A percentile compares a stretch with the other conserved stretches of the same genome.
phyloP scores from a whole-genome alignment of 2,113 vertebrate species.

The Athene cunicularia region DNA sequence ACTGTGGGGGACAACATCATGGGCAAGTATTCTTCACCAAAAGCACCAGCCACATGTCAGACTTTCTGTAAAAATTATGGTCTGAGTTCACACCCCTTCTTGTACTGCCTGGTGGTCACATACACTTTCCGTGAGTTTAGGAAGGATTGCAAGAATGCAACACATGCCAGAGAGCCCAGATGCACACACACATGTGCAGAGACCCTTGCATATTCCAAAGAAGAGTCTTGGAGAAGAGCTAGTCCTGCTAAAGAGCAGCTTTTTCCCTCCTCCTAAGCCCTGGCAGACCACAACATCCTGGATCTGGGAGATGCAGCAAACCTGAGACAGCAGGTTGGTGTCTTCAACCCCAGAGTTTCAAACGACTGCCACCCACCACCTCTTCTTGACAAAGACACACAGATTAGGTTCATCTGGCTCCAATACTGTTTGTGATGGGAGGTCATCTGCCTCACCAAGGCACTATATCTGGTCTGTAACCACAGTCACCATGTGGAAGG shows the following conservation, averaged over 20 bases:
- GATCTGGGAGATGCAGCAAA: too few relatives aligned
- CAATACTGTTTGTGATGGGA: background rate
- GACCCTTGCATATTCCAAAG: background rate
- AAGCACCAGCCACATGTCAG: background rate
- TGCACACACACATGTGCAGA: background rate
- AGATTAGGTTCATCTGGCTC: background rate
- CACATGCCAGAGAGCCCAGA: background rate
- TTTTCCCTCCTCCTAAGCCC: background rate
- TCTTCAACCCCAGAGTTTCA: background rate
- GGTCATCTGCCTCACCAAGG: background rate
- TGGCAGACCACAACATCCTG: background rate
- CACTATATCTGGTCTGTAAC: background rate
- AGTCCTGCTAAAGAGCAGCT: background rate
- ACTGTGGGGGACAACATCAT: background rate
- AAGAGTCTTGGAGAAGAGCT: background rate
- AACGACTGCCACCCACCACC: background rate
- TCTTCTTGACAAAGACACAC: background rate
- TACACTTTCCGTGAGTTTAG: background rate
- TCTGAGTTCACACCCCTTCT: background rate
- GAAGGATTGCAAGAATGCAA: background rate
- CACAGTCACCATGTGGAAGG: background rate
- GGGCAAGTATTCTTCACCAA: background rate
- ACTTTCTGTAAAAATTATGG: background rate
- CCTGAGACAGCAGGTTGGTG: background rate
- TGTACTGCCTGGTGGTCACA: background rate